Evolutionary conservation across 2,113 vertebrate genomes (phyloP).

Genomic region (Tringa solitaria): DNA sequence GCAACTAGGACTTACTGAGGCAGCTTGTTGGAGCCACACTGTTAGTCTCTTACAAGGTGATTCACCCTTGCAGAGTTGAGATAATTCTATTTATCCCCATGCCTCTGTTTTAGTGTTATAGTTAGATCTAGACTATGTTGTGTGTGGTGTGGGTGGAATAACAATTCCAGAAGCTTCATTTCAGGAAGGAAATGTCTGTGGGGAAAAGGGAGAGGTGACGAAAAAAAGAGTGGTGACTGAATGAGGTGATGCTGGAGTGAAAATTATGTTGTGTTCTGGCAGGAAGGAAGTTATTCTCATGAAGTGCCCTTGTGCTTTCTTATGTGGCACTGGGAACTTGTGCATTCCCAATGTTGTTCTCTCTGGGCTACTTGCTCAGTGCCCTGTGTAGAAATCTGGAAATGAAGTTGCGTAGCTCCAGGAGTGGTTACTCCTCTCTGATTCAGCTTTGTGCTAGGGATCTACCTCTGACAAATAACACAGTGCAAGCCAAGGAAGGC

Average conservation of each 20-base stretch:
- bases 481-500: background rate
- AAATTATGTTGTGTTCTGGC: background rate
- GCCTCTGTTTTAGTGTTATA: background rate
- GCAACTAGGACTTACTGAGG: background rate
- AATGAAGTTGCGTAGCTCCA: background rate
- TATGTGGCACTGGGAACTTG: rapidly evolving
- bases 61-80: background rate
- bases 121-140: background rate
- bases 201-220: background rate
- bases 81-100: background rate
- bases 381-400: background rate
- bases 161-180: background rate
- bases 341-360: background rate
- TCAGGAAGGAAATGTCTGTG: background rate
- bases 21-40: background rate
- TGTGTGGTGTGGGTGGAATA: background rate
- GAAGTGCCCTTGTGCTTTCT: background rate
- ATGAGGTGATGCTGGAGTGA: background rate
- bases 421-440: background rate
- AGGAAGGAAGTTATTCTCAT: background rate
- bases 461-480: background rate
- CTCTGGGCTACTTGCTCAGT: background rate
- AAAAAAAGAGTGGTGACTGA: background rate
- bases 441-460: background rate
- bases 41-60: background rate